Evolutionary conservation across 1,140 invertebrate genomes (phyloP).

Genomic region (Elymnias hypermnestra): DNA sequence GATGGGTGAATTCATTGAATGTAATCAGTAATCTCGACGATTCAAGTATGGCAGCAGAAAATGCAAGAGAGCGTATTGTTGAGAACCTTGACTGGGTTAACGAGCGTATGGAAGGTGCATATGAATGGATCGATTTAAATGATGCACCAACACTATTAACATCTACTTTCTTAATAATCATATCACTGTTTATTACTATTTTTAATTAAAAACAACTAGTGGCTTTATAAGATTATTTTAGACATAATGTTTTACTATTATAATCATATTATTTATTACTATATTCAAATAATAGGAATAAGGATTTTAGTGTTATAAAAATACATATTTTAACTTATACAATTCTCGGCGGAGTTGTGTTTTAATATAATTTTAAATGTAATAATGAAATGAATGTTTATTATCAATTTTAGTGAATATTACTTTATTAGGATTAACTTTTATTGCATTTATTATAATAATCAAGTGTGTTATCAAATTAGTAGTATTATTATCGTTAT

Average conservation of each 20-base stretch:
- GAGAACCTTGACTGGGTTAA: slow-evolving; percentile 38
- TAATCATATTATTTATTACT: too few species aligned
- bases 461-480: too few species aligned
- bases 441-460: too few species aligned
- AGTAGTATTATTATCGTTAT: too few species aligned
- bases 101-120: slow-evolving; percentile 29
- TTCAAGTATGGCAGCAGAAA: slow-evolving; percentile 28
- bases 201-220: slow-evolving; percentile 39
- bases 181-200: slow-evolving; percentile 37
- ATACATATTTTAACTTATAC: too few species aligned
- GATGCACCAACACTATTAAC: slow-evolving; percentile 43
- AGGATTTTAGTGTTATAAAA: too few species aligned
- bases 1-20: slow-evolving; percentile 36
- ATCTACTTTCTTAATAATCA: slow-evolving; percentile 34
- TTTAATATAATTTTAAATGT: too few species aligned
- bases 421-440: too few species aligned
- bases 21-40: slow-evolving; percentile 35
- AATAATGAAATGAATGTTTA: too few species aligned
- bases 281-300: too few species aligned
- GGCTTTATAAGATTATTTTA: slow-evolving; percentile 6
- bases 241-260: background rate
- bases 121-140: slow-evolving; percentile 64
- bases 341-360: too few species aligned
- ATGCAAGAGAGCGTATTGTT: slow-evolving; percentile 14
- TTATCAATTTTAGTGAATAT: too few species aligned